Evolutionary conservation across 2,888 invertebrate species (phyloP), one percentile per base, ranked within the genome.

Genomic region (Argyresthia albistria): DNA sequence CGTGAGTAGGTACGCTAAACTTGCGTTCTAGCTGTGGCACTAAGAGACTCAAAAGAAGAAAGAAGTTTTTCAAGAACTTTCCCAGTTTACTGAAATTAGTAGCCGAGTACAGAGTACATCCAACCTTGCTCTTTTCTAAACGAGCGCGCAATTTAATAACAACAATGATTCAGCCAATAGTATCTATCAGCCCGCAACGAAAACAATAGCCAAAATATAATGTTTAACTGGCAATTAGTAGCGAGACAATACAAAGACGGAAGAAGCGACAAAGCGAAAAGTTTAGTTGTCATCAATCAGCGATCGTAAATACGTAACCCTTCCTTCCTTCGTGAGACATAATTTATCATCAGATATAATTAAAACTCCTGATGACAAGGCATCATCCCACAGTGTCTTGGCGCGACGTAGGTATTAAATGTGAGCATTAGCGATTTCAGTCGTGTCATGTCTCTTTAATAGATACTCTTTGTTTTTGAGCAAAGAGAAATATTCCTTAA

Each of bases 311-410:
- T 65, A 69, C 67, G 65, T 64, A 60, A 61, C 66, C 70, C 68
- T 61, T 65, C 65, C 64, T 67, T 61, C 61, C 60, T 25, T 76
- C 69, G 69, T 76, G 78, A 79, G 72, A 76, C 69, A 80, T 82
- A 82, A 86, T 87, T 87, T 84, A 87, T 87, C 83, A 87, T 70
- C 63, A 69, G 70, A 79, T 81, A 78, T 86, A 84, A 87, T 84
- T 84, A 84, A 84, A 83, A 86, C 80, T 71, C 70, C 66, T 73
- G 80, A 84, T 87, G 87, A 87, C 87, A 81, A 68, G 71, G 82
- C 84, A 80, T 77, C 65, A 69, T 69, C 66, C 63, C 71, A 70
- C 48, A 51, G 47, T 51, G 43, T 48, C 37, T 48, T 48, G 25
- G 47, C 35, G 12, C 12, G 47, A 12, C 12, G 7, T 35, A 25